Base-by-base conservation (phyloP, 2,888 invertebrate species). In the Tethea ocularis region DNA sequence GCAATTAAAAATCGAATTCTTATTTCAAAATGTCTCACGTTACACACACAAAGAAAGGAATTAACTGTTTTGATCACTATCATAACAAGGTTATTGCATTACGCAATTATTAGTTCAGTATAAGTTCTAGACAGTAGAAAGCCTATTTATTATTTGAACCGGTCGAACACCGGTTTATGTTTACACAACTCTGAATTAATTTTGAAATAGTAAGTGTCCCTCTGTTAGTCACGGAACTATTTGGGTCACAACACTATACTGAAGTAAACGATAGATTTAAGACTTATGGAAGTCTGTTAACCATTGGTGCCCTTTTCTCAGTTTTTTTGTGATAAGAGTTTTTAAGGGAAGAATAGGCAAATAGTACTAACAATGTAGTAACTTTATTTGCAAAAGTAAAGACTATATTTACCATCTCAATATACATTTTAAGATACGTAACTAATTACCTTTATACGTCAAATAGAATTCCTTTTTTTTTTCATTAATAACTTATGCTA, bases 121-220 rank as follows among this genome's bases (percentile, higher is more conserved):
- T 46, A 20, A 46, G 17, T 46, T 46, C 46, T 46, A 46, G 46
- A 46, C 46, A 41, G 10, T 46, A 46, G 46, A 46, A 46, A 46
- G 46, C 46, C 20, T 46, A 46, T 46, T 46, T 46, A 46, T 46
- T 46, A 20, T 46, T 10, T 20, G 2, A 20, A 46, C 46, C 46
- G 17, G 46, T 20, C 20, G 17, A 10, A 46, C 46, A n/a, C 46
- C 8, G 46, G 46, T 46, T 46, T 46, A 1, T 20, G 46, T 46
- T 46, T 46, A 46, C 46, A 46, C 46, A 46, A 46, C 20, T 41
- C 4, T 3, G 13, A 36, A 17, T 41, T 15, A 41, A 41, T 46
- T 46, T 20, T 38, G 38, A 38, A 38, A 38, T 38, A 38, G 8
- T 17, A 46, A 20, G 7, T 20, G 46, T 46, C 20, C 46, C 46